Conservation (phyloP, 2,888 invertebrate genomes). For the Folsomia candida region DNA sequence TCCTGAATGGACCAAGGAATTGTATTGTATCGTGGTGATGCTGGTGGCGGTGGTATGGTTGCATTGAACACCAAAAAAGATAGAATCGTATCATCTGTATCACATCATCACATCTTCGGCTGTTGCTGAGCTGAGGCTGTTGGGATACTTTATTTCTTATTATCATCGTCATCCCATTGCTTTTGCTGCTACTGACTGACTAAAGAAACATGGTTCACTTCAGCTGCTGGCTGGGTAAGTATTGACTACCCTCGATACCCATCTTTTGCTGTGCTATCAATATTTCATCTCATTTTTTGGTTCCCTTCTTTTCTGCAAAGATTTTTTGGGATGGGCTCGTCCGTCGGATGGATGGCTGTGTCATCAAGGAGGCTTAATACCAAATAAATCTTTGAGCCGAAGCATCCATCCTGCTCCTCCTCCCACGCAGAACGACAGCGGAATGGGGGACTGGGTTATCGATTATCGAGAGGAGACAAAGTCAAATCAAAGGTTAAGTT, state of each 20-base stretch:
- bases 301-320: not conserved
- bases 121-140: not conserved
- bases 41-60: not conserved
- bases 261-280: not conserved
- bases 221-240: not conserved
- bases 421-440: not conserved
- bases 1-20: not conserved
- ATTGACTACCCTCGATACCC: not conserved
- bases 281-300: not conserved
- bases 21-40: not conserved
- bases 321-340: not conserved
- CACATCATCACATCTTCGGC: not conserved
- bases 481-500: slow-evolving; percentile 3
- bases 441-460: not conserved
- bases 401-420: not conserved
- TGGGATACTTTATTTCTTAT: not conserved
- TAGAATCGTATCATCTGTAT: not conserved
- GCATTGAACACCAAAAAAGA: not conserved
- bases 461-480: slow-evolving; percentile 1
- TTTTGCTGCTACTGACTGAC: not conserved
- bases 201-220: not conserved
- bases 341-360: not conserved
- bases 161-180: not conserved
- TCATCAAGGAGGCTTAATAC: not conserved
- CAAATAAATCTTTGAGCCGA: slow-evolving; percentile 1